Conservation (phyloP, 1,140 invertebrate species). For the Drosophila tropicalis region DNA sequence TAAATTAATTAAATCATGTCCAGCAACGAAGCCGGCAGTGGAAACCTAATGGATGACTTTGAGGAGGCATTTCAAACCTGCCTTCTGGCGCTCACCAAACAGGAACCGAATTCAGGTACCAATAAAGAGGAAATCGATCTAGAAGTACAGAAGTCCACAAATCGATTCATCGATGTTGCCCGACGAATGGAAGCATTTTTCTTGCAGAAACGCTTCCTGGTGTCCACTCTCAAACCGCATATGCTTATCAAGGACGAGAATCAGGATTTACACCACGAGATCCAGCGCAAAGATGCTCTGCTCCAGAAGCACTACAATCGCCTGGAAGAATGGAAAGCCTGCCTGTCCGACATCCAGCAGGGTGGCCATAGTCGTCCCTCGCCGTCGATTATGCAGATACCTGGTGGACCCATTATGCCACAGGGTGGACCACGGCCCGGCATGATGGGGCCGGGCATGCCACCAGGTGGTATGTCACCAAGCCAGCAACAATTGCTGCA, state of each 20-base stretch:
- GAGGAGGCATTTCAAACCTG: slow-evolving; percentile 95
- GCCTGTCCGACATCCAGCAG: slow-evolving; percentile 89
- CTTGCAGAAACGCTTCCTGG: slow-evolving; percentile 94
- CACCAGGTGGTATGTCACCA: slow-evolving; percentile 52
- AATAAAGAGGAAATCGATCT: slow-evolving; percentile 93
- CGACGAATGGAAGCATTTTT: slow-evolving; percentile 97
- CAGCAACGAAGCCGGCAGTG: slow-evolving; percentile 90
- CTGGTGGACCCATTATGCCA: slow-evolving; percentile 38
- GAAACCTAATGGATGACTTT: slow-evolving; percentile 92
- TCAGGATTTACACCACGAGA: slow-evolving; percentile 91
- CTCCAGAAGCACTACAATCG: slow-evolving; percentile 95
- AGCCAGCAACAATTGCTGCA: slow-evolving; percentile 68
- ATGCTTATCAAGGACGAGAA: slow-evolving; percentile 96
- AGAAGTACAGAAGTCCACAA: slow-evolving; percentile 93
- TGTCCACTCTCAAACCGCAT: slow-evolving; percentile 96
- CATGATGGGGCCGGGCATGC: slow-evolving; percentile 58
- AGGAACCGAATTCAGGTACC: slow-evolving; percentile 88
- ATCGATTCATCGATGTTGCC: slow-evolving; percentile 94
- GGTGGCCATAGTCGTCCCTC: slow-evolving; percentile 67
- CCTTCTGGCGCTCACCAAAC: slow-evolving; percentile 91
- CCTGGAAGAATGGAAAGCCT: slow-evolving; percentile 93
- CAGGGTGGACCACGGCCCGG: slow-evolving; percentile 54
- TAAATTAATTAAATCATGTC: slow-evolving; percentile 85
- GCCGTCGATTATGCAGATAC: slow-evolving; percentile 51
- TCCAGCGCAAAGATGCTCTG: slow-evolving; percentile 93